Percentiles rank a stretch among this genome's conserved stretches.
Conservation (phyloP, 2,888 invertebrate genomes). For the Glomeris marginata region DNA sequence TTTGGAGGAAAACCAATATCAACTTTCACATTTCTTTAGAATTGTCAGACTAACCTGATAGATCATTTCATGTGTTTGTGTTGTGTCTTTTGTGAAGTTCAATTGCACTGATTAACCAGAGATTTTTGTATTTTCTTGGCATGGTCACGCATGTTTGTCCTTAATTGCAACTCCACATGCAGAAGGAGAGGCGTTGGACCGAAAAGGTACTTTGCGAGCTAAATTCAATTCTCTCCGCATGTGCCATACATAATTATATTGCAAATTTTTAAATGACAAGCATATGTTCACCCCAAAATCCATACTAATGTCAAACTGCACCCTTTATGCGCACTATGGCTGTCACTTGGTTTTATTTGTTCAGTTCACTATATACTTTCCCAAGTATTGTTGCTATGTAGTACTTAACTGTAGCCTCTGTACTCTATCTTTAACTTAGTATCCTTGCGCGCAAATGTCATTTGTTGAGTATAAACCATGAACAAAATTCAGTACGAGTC, state of each 20-base stretch:
- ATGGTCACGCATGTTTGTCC: slow-evolving; percentile 9
- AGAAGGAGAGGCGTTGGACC: slow-evolving; percentile 15
- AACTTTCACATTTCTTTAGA: neutral
- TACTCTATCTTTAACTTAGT: too few species aligned
- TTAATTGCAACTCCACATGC: slow-evolving; percentile 1
- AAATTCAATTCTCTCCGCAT: neutral
- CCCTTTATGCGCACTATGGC: too few species aligned
- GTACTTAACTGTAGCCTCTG: too few species aligned
- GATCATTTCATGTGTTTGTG: neutral
- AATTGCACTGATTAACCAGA: slow-evolving; percentile 2
- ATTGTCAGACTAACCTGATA: neutral
- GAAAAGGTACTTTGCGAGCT: slow-evolving; percentile 12
- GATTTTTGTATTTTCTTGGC: slow-evolving; percentile 5
- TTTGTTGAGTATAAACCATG: too few species aligned
- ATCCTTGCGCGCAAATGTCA: too few species aligned
- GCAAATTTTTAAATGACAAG: neutral
- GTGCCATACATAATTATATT: neutral
- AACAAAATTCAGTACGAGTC: too few species aligned
- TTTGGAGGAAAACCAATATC: too few species aligned
- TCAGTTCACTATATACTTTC: too few species aligned
- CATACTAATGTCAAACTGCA: too few species aligned
- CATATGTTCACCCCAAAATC: neutral
- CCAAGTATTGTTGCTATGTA: too few species aligned
- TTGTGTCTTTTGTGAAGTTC: neutral
- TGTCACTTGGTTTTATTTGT: too few species aligned